phyloP scores from a whole-genome alignment of 2,797 vertebrate genomes.

The Tangara arthus region DNA sequence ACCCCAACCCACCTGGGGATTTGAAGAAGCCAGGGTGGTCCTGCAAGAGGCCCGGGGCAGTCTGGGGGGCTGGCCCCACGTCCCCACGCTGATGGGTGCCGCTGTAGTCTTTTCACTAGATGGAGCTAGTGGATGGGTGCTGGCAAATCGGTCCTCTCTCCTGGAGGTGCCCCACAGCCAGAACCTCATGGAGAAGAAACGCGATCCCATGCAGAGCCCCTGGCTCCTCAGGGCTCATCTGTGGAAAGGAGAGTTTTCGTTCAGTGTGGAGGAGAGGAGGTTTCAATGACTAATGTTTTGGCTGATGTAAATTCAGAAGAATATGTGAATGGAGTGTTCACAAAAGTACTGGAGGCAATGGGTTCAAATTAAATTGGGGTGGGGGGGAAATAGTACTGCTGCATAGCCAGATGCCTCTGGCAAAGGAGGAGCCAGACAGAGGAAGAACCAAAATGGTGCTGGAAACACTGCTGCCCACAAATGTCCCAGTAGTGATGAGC shows the following conservation, averaged over 20 bases:
- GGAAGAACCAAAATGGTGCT: not conserved
- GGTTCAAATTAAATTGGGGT: not conserved
- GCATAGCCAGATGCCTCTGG: not conserved
- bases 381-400: not conserved
- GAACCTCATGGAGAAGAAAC: not conserved
- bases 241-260: not conserved
- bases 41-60: not conserved
- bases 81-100: not conserved
- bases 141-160: not conserved
- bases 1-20: not conserved
- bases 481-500: not conserved
- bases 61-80: not conserved
- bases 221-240: not conserved
- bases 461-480: not conserved
- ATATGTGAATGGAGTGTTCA: not conserved
- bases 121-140: slow-evolving; percentile 44
- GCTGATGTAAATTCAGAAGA: slow-evolving; percentile 4
- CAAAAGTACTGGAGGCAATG: not conserved
- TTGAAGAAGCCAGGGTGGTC: not conserved
- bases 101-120: not conserved
- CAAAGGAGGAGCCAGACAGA: not conserved
- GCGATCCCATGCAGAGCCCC: not conserved
- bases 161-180: not conserved
- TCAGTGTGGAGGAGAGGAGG: not conserved
- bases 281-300: not conserved